Percentiles rank a stretch among this genome's conserved stretches.
Evolutionary conservation across 2,888 invertebrate genomes (phyloP).

Genomic region (Lymantria monacha): DNA sequence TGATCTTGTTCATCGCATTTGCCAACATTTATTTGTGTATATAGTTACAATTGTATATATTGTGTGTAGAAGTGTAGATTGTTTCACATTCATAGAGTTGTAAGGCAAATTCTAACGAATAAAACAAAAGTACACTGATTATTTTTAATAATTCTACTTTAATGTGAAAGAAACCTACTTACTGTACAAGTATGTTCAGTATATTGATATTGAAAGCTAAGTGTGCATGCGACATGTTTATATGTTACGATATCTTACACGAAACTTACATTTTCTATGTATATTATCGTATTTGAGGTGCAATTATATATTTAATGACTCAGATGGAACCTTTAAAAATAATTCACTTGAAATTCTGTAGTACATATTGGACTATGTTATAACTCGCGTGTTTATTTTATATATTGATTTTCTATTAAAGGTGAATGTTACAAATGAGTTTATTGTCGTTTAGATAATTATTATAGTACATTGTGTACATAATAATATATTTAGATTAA

Average conservation of each 20-base stretch:
- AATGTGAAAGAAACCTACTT: conserved; percentile 16
- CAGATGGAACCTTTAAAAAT: conserved; percentile 37
- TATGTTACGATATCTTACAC: background rate
- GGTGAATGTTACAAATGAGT: conserved; percentile 66
- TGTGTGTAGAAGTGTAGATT: conserved; percentile 73
- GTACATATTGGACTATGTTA: conserved; percentile 36
- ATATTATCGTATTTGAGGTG: conserved; percentile 21
- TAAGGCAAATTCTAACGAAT: conserved; percentile 60
- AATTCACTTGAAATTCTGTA: conserved; percentile 26
- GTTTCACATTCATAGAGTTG: conserved; percentile 64
- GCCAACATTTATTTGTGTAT: conserved; percentile 69
- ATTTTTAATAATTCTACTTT: conserved; percentile 39
- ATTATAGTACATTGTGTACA: conserved; percentile 65
- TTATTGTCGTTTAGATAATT: conserved; percentile 63
- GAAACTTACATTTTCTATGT: background rate
- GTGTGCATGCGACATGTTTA: background rate
- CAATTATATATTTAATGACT: conserved; percentile 42
- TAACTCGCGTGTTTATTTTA: background rate
- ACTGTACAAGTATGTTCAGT: background rate
- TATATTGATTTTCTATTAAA: conserved; percentile 49
- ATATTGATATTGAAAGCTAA: background rate
- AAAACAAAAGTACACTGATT: conserved; percentile 53
- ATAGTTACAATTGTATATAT: conserved; percentile 76
- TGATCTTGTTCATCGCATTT: conserved; percentile 50
- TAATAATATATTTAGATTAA: conserved; percentile 58